phyloP scores from a whole-genome alignment of 2,113 vertebrate genomes.

The Holacanthus passer region DNA sequence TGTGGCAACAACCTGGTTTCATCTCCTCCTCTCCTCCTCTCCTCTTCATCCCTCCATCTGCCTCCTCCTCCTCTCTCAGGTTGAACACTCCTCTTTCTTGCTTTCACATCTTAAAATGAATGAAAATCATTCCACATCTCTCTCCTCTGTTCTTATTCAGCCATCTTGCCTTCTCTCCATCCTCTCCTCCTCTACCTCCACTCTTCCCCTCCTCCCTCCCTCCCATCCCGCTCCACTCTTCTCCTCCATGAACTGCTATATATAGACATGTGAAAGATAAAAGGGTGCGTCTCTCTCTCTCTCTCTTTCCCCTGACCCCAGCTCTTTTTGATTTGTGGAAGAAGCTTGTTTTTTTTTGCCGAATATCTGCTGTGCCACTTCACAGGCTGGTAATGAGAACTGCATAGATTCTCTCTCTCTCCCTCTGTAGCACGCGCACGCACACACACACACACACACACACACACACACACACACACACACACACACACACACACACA shows the following conservation, averaged over 20 bases:
- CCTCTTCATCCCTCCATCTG: neutral
- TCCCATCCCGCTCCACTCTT: slow-evolving; percentile 54
- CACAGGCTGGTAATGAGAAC: slow-evolving; percentile 46
- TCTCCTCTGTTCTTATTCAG: slow-evolving; percentile 24
- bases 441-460: slow-evolving; percentile 1
- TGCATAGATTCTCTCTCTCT: slow-evolving; percentile 31
- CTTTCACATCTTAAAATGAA: neutral
- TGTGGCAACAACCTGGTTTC: neutral
- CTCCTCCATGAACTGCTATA: slow-evolving; percentile 71
- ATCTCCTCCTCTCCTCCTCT: neutral
- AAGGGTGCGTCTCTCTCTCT: slow-evolving; percentile 56
- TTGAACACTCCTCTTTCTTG: slow-evolving; percentile 7
- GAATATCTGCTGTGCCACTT: slow-evolving; percentile 53
- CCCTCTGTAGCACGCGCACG: neutral
- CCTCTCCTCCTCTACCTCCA: slow-evolving; percentile 42
- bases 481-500: slow-evolving; percentile 14
- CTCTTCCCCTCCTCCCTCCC: slow-evolving; percentile 10
- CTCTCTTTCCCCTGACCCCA: slow-evolving; percentile 46
- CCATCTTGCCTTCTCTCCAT: slow-evolving; percentile 54
- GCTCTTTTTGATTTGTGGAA: slow-evolving; percentile 65
- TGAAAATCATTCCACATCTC: neutral
- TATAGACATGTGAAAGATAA: slow-evolving; percentile 79
- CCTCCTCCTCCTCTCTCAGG: slow-evolving; percentile 1
- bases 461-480: slow-evolving; percentile 6
- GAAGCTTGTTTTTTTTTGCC: slow-evolving; percentile 48